These are phyloP conservation scores for Sminthurides aquaticus DNA, from an alignment of 2,888 invertebrate species.

Conservation along the genomic window DNA sequence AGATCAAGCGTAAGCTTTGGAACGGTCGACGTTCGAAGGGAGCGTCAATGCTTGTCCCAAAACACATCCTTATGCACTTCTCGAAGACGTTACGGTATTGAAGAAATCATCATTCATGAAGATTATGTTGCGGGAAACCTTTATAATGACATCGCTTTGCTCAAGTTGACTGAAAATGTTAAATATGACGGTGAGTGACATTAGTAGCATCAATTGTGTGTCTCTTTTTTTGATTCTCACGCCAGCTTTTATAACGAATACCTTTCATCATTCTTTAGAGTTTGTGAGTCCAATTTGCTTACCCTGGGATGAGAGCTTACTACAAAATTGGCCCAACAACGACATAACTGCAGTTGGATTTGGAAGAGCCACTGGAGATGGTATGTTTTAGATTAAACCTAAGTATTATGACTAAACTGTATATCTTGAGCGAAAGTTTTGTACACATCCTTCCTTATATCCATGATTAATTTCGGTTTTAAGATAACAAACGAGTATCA, in stretches of 20 bases:
- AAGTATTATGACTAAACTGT: no score
- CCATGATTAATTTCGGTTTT: no score
- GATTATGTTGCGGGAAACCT: conserved; percentile 30
- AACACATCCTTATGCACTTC: conserved; percentile 4
- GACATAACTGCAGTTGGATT: conserved; percentile 32
- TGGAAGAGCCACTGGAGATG: conserved; percentile 27
- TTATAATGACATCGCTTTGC: conserved; percentile 31
- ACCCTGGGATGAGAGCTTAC: conserved; percentile 26
- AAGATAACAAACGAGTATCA: conserved; percentile 17
- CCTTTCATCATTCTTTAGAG: conserved; percentile 7
- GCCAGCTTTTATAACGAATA: background rate
- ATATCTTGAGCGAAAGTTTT: conserved; percentile 15
- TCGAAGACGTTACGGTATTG: conserved; percentile 12
- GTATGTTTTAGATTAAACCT: no score
- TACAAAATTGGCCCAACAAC: conserved; percentile 21
- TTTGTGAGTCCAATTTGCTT: conserved; percentile 36
- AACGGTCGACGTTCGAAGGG: conserved; percentile 15
- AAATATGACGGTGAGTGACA: conserved; percentile 24
- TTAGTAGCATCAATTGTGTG: no score
- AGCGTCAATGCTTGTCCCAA: conserved; percentile 6
- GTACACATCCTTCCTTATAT: no score
- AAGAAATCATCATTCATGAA: conserved; percentile 29
- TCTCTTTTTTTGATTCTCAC: background rate
- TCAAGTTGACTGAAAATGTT: conserved; percentile 25
- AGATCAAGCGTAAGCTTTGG: conserved; percentile 17